A percentile compares a stretch with the other conserved stretches of the same genome.
Evolutionary conservation across 2,797 vertebrate species (phyloP).

Genomic region (Sebastes oblongus): DNA sequence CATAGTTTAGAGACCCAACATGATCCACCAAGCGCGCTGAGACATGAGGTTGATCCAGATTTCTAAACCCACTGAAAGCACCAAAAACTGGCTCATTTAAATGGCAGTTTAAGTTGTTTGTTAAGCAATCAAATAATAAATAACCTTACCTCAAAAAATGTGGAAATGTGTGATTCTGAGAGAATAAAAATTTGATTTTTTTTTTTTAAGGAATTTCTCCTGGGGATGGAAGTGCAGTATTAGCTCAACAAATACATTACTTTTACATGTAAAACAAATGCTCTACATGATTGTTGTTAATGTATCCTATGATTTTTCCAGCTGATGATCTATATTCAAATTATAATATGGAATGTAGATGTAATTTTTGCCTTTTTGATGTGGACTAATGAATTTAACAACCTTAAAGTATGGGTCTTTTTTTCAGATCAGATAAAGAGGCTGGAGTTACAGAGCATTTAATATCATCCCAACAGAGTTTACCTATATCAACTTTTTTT

Average conservation of each 20-base stretch:
- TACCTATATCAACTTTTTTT: neutral
- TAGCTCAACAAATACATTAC: neutral
- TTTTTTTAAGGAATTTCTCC: neutral
- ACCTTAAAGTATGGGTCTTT: neutral
- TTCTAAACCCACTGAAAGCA: no score
- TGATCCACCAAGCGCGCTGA: no score
- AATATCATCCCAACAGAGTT: neutral
- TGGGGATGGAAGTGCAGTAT: neutral
- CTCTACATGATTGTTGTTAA: no score
- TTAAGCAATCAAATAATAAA: neutral
- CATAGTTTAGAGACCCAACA: no score
- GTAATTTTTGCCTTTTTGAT: no score
- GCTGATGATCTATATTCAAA: no score
- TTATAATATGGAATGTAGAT: no score
- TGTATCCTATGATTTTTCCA: no score
- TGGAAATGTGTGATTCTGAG: no score
- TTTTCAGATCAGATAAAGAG: neutral
- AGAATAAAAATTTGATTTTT: neutral
- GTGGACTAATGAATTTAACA: no score
- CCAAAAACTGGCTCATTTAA: neutral
- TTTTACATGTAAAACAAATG: no score
- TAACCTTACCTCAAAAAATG: neutral
- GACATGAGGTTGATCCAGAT: no score
- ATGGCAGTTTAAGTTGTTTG: neutral
- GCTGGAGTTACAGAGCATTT: neutral